Conservation (phyloP, 2,888 invertebrate genomes). For the Tholera decimalis region DNA sequence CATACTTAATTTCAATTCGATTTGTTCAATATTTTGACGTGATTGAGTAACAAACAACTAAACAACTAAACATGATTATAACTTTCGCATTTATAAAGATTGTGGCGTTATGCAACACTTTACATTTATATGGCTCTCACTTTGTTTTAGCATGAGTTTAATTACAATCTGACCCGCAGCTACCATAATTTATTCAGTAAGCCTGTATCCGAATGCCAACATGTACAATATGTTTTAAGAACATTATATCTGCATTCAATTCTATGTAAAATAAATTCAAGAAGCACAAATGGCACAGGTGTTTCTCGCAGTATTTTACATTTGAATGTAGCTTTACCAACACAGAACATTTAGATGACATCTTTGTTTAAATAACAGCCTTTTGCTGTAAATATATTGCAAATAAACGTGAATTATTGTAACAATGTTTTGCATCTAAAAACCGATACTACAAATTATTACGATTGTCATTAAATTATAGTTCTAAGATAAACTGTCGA, state of each 20-base stretch:
- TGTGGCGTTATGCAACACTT: neutral
- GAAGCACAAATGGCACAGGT: slow-evolving; percentile 49
- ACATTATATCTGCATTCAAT: slow-evolving; percentile 26
- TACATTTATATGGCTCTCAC: neutral
- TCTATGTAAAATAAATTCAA: slow-evolving; percentile 45
- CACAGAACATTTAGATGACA: slow-evolving; percentile 46
- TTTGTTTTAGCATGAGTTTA: neutral
- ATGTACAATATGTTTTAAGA: neutral
- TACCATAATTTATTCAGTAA: neutral
- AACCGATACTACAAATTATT: slow-evolving; percentile 37
- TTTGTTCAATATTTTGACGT: too few relatives aligned
- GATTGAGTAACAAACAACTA: too few relatives aligned
- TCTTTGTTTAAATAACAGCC: slow-evolving; percentile 44
- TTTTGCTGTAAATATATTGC: slow-evolving; percentile 44
- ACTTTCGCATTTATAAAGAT: too few relatives aligned
- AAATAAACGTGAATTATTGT: slow-evolving; percentile 48
- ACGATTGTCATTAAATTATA: slow-evolving; percentile 46
- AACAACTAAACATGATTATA: too few relatives aligned
- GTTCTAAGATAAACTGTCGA: slow-evolving; percentile 46
- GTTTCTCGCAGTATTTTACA: slow-evolving; percentile 39
- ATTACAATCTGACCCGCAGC: neutral
- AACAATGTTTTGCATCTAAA: slow-evolving; percentile 22
- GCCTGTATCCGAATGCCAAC: neutral
- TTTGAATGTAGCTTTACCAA: slow-evolving; percentile 30
- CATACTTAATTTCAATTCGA: too few relatives aligned